Evolutionary conservation across 2,113 vertebrate genomes (phyloP).

Genomic region (Serinus canaria): DNA sequence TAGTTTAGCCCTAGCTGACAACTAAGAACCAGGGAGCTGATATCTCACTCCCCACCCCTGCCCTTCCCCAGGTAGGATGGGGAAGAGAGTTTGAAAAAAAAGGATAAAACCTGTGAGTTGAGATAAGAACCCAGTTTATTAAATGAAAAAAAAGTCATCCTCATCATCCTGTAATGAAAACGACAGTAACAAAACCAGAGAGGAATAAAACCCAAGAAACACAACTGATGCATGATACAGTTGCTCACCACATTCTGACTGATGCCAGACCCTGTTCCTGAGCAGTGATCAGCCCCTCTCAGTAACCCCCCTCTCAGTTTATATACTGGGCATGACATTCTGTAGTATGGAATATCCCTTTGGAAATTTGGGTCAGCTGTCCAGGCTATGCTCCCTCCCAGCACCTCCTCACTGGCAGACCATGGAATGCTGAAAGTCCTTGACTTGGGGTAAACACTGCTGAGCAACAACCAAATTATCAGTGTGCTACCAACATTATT

Average conservation of each 20-base stretch:
- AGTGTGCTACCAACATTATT: too few relatives aligned
- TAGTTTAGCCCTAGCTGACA: not conserved
- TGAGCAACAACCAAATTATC: not conserved
- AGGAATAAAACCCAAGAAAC: not conserved
- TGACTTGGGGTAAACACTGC: not conserved
- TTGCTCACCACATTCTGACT: not conserved
- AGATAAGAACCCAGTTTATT: not conserved
- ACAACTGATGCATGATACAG: not conserved
- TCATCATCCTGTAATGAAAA: not conserved
- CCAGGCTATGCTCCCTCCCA: rapidly evolving
- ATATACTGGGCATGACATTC: not conserved
- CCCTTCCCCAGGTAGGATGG: rapidly evolving
- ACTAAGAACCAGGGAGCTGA: not conserved
- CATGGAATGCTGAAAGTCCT: not conserved
- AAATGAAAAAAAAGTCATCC: not conserved
- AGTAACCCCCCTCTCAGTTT: not conserved
- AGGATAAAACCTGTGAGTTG: not conserved
- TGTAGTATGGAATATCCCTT: not conserved
- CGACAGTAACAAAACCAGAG: not conserved
- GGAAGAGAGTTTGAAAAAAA: not conserved
- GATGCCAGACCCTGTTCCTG: not conserved
- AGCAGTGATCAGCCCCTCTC: not conserved
- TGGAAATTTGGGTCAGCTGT: not conserved
- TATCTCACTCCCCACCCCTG: rapidly evolving
- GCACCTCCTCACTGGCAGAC: not conserved